phyloP scores from a whole-genome alignment of 2,888 invertebrate genomes.

The Eilema sororculum region DNA sequence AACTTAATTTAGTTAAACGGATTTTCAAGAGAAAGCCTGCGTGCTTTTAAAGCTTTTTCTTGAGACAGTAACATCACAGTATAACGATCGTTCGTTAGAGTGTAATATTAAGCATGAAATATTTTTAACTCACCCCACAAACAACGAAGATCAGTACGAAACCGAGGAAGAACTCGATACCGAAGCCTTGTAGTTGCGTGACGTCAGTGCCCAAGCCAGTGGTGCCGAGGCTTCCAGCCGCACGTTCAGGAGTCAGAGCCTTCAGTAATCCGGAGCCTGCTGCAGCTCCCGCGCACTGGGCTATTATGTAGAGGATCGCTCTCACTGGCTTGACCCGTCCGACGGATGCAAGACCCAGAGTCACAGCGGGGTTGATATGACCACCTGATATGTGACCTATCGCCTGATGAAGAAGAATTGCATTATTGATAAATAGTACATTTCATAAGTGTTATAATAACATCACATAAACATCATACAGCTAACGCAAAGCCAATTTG shows the following conservation, averaged over 20 bases:
- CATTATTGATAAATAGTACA: not conserved
- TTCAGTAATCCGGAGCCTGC: constrained; percentile 92
- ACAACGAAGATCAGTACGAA: constrained; percentile 95
- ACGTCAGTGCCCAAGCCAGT: constrained; percentile 89
- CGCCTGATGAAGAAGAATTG: constrained; percentile 80
- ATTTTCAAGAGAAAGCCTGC: no score
- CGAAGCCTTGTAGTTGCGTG: constrained; percentile 93
- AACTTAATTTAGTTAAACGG: no score
- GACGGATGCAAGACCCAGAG: constrained; percentile 91
- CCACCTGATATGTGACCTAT: constrained; percentile 96
- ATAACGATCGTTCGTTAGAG: no score
- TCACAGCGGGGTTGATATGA: constrained; percentile 97
- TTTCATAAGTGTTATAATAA: no score
- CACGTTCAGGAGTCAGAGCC: constrained; percentile 89
- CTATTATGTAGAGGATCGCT: constrained; percentile 92
- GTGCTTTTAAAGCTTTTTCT: no score
- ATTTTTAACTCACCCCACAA: constrained; percentile 90
- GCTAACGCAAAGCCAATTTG: no score
- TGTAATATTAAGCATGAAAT: not conserved
- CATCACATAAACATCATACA: no score
- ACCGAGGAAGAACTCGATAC: constrained; percentile 96
- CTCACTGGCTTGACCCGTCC: constrained; percentile 92
- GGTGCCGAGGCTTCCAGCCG: constrained; percentile 89
- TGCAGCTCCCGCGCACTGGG: constrained; percentile 94
- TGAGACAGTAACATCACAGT: not conserved